These are phyloP conservation scores for Platyscapa corneri DNA, from an alignment of 1,140 invertebrate genomes.

Conservation along the genomic window DNA sequence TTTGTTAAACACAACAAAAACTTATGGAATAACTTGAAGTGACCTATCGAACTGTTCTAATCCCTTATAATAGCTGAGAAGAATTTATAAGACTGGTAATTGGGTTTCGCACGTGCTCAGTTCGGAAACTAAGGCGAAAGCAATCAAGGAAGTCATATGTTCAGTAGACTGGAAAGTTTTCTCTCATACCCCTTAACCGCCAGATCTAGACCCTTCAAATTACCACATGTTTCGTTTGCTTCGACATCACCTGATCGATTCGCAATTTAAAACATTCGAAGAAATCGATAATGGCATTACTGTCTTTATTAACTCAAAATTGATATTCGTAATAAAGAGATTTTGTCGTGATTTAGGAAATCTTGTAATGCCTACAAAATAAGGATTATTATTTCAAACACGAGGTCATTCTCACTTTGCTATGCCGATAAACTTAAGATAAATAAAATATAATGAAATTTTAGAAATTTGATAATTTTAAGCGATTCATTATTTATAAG, in stretches of 20 bases:
- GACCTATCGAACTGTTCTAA: neutral
- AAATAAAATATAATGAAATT: too few relatives aligned
- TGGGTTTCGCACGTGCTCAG: conserved; percentile 16
- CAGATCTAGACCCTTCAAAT: neutral
- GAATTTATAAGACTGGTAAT: conserved; percentile 8
- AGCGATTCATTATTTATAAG: too few relatives aligned
- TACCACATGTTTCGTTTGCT: neutral
- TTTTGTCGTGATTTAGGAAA: neutral
- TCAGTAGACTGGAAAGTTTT: conserved; percentile 17
- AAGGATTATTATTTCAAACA: too few relatives aligned
- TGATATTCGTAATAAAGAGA: neutral
- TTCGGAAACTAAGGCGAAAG: neutral
- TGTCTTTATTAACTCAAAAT: neutral
- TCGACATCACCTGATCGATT: conserved; percentile 13
- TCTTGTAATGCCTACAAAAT: too few relatives aligned
- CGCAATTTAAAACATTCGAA: neutral
- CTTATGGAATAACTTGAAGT: conserved; percentile 4
- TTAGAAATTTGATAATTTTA: too few relatives aligned
- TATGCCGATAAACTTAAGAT: too few relatives aligned
- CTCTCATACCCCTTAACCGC: neutral
- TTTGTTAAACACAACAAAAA: neutral
- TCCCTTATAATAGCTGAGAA: conserved; percentile 2
- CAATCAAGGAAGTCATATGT: conserved; percentile 21
- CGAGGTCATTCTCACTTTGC: too few relatives aligned
- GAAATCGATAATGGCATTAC: neutral